These are phyloP conservation scores for Spilarctia lutea DNA, from an alignment of 2,888 invertebrate species.

Conservation along the genomic window DNA sequence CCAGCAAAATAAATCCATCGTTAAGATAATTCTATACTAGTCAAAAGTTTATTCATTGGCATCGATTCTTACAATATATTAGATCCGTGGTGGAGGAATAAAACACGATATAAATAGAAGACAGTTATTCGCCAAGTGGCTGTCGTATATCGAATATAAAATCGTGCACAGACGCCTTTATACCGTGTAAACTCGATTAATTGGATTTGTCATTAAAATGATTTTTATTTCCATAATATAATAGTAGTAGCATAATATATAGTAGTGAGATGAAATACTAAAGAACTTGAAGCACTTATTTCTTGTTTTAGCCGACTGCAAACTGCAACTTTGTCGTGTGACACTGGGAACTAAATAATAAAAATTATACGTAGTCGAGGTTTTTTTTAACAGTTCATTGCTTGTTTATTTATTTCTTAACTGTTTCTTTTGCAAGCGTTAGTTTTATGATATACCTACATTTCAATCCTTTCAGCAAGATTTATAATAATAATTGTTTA, in stretches of 20 bases:
- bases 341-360: too few species aligned
- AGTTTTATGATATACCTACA: not conserved
- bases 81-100: constrained; percentile 40
- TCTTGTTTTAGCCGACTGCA: not conserved
- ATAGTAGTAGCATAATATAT: too few species aligned
- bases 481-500: too few species aligned
- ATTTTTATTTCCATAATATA: constrained; percentile 6
- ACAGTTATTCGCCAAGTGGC: constrained; percentile 29
- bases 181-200: constrained; percentile 14
- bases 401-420: too few species aligned
- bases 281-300: not conserved
- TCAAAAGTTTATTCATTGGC: not conserved
- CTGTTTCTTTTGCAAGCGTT: not conserved
- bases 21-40: not conserved
- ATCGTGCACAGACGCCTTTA: constrained; percentile 10
- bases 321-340: too few species aligned
- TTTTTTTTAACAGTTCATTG: too few species aligned
- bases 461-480: too few species aligned
- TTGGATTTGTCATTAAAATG: not conserved
- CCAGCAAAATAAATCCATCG: not conserved
- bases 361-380: too few species aligned
- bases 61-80: not conserved
- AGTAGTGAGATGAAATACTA: not conserved
- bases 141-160: constrained; percentile 19
- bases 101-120: constrained; percentile 42